A percentile compares a stretch with the other conserved stretches of the same genome.
Conservation (phyloP, 1,140 invertebrate genomes). For the Euborellia annulipes region DNA sequence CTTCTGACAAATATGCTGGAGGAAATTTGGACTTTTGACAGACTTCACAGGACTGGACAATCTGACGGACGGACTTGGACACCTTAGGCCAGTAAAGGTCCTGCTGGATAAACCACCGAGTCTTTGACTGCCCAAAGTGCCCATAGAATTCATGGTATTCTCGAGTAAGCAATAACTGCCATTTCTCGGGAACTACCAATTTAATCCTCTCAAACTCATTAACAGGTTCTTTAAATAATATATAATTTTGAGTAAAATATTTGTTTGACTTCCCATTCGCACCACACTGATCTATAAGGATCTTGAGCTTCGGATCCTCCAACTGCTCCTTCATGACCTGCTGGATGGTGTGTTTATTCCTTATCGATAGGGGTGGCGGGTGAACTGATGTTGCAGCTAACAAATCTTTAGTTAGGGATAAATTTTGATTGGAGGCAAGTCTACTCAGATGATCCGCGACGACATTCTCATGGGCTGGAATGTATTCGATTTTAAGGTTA, state of each 20-base stretch:
- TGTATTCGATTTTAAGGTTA: constrained; percentile 23
- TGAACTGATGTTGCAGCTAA: not conserved
- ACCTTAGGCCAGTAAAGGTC: not conserved
- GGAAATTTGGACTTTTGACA: constrained; percentile 2
- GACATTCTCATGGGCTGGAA: constrained; percentile 20
- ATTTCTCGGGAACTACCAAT: not conserved
- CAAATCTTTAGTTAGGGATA: not conserved
- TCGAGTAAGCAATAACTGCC: not conserved
- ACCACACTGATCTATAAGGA: not conserved
- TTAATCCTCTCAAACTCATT: not conserved
- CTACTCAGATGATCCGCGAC: constrained; percentile 21
- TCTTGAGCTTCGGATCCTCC: not conserved
- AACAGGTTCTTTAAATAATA: not conserved
- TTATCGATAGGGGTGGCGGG: not conserved
- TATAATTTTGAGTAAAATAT: not conserved
- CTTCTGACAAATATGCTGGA: not conserved
- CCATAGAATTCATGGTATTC: not conserved
- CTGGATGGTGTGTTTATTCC: not conserved
- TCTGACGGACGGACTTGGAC: not conserved
- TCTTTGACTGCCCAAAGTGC: not conserved
- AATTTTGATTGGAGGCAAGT: not conserved
- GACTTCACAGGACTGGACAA: not conserved
- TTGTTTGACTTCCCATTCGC: not conserved
- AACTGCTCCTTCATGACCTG: not conserved
- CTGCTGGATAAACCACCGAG: not conserved